phyloP scores from a whole-genome alignment of 1,140 invertebrate genomes.

The Neocloeon triangulifer region DNA sequence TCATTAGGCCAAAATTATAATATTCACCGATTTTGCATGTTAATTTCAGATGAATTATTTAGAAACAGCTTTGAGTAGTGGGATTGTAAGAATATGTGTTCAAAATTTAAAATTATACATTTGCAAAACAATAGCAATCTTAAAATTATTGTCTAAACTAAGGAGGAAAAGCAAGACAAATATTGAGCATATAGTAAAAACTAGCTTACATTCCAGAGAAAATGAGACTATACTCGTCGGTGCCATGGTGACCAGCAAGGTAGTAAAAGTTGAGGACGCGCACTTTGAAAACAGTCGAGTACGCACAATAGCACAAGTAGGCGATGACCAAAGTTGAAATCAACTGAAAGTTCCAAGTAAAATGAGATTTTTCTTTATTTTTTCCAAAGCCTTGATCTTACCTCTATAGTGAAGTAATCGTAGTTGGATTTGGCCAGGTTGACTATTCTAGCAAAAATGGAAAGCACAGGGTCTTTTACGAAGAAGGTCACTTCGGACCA shows the following conservation, averaged over 20 bases:
- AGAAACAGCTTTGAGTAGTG: too few relatives aligned
- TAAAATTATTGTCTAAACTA: background rate
- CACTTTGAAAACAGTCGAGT: slow-evolving; percentile 93
- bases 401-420: slow-evolving; percentile 90
- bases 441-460: slow-evolving; percentile 83
- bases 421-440: slow-evolving; percentile 56
- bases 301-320: slow-evolving; percentile 92
- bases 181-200: too few relatives aligned
- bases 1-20: too few relatives aligned
- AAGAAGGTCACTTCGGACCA: slow-evolving; percentile 99
- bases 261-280: slow-evolving; percentile 93
- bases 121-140: background rate
- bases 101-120: slow-evolving; percentile 3
- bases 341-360: slow-evolving; percentile 29
- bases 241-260: slow-evolving; percentile 88
- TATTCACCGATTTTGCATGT: too few relatives aligned
- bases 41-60: too few relatives aligned
- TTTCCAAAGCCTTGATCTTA: slow-evolving; percentile 23
- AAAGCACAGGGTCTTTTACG: slow-evolving; percentile 69
- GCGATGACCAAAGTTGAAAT: slow-evolving; percentile 75
- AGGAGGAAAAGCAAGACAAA: background rate
- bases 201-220: slow-evolving; percentile 81
- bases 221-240: slow-evolving; percentile 95
- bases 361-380: background rate
- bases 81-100: too few relatives aligned